These are phyloP conservation scores for Andrena dorsata DNA, from an alignment of 2,888 invertebrate species.

Conservation along the genomic window DNA sequence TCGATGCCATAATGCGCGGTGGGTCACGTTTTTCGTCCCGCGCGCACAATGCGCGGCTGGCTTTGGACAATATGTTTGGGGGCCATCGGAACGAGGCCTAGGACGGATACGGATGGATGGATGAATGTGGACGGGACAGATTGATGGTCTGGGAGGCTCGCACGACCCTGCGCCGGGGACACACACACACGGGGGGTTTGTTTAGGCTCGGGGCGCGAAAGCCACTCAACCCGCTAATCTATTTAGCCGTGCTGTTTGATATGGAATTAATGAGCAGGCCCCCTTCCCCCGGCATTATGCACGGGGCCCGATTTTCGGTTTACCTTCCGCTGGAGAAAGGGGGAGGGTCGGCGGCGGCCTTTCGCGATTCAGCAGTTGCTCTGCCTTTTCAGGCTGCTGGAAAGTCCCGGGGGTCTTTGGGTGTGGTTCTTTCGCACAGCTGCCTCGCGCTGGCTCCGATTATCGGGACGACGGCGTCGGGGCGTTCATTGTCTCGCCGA, in stretches of 20 bases:
- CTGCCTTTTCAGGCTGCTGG: conserved; percentile 55
- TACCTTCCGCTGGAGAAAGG: conserved; percentile 51
- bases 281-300: conserved; percentile 69
- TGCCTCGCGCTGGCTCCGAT: conserved; percentile 41
- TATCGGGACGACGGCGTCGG: conserved; percentile 18
- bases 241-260: conserved; percentile 84
- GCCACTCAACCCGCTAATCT: conserved; percentile 84
- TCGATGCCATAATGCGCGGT: conserved; percentile 71
- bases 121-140: conserved; percentile 60
- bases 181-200: conserved; percentile 70
- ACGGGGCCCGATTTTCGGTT: conserved; percentile 69
- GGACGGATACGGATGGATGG: conserved; percentile 64
- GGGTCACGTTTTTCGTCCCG: conserved; percentile 62
- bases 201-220: conserved; percentile 80
- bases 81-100: conserved; percentile 69
- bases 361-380: conserved; percentile 46
- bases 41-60: conserved; percentile 65
- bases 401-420: conserved; percentile 37
- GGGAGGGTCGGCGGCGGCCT: not conserved
- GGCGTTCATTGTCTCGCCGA: conserved; percentile 53
- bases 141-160: conserved; percentile 35
- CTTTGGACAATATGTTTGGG: conserved; percentile 76
- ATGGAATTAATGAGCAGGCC: conserved; percentile 84
- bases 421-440: conserved; percentile 55
- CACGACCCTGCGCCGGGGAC: conserved; percentile 32